Percentiles rank a stretch among this genome's conserved stretches.
Evolutionary conservation across 2,113 vertebrate species (phyloP).

Genomic region (Symphodus melops): DNA sequence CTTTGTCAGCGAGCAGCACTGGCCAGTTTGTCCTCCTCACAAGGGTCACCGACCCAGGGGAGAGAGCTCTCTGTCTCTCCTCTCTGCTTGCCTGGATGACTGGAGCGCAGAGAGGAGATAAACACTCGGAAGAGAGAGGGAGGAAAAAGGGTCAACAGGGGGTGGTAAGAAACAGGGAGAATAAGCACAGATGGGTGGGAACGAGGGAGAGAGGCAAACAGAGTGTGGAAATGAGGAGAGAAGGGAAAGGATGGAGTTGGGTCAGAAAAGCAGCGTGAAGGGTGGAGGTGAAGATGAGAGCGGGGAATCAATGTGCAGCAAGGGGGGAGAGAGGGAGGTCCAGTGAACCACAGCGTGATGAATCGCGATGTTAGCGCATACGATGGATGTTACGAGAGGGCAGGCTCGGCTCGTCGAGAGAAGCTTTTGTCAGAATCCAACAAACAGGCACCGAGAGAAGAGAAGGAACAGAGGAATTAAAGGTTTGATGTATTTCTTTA

Average conservation of each 20-base stretch:
- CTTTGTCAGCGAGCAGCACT: conserved; percentile 72
- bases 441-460: conserved; percentile 16
- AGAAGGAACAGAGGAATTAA: conserved; percentile 17
- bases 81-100: conserved; percentile 48
- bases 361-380: conserved; percentile 74
- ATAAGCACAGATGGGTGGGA: conserved; percentile 46
- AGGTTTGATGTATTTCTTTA: conserved; percentile 25
- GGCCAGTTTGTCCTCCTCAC: conserved; percentile 76
- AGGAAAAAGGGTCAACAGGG: conserved; percentile 19
- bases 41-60: conserved; percentile 69
- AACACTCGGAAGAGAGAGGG: conserved; percentile 48
- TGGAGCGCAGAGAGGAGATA: conserved; percentile 55
- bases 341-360: conserved; percentile 71
- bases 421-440: conserved; percentile 67
- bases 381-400: conserved; percentile 67
- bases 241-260: conserved; percentile 38
- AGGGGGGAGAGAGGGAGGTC: not conserved
- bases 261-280: conserved; percentile 38
- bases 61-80: conserved; percentile 53
- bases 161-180: conserved; percentile 41
- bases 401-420: conserved; percentile 64
- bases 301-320: conserved; percentile 17
- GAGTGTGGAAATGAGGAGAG: conserved; percentile 41
- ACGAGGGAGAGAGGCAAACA: conserved; percentile 35
- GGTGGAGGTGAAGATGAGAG: conserved; percentile 60